These are phyloP conservation scores for Diceros bicornis DNA, from an alignment of 2,797 vertebrate species.

Conservation along the genomic window DNA sequence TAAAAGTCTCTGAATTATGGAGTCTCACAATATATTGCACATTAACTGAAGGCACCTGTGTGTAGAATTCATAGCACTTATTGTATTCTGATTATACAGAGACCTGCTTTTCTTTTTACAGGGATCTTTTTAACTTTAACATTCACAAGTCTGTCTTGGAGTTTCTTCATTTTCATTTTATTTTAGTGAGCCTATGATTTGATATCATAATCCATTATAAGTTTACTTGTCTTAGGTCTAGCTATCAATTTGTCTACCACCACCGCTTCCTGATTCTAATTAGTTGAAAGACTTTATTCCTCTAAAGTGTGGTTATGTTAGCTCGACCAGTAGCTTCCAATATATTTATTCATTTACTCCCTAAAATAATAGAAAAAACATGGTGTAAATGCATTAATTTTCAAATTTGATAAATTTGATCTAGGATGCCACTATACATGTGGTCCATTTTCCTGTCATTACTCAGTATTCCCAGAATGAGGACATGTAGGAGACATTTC, in stretches of 20 bases:
- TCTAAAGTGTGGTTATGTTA: not conserved
- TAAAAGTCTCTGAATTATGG: not conserved
- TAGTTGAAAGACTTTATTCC: not conserved
- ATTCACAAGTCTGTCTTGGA: not conserved
- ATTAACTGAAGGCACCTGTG: not conserved
- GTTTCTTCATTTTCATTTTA: constrained; percentile 49
- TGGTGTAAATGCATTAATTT: not conserved
- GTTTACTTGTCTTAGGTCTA: not conserved
- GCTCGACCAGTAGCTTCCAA: not conserved
- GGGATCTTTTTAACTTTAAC: not conserved
- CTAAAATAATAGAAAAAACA: not conserved
- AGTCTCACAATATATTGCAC: not conserved
- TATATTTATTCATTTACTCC: not conserved
- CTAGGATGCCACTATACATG: not conserved
- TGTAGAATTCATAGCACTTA: not conserved
- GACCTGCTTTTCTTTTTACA: not conserved
- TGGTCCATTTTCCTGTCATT: not conserved
- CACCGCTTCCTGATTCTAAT: not conserved
- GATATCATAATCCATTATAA: constrained; percentile 1
- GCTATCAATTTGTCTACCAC: not conserved
- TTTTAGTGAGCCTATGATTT: constrained; percentile 38
- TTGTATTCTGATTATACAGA: not conserved
- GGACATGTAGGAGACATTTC: not conserved
- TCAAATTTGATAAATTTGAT: not conserved
- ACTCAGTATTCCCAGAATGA: not conserved